Evolutionary conservation across 2,113 vertebrate species (phyloP).

Genomic region (Sinocyclocheilus rhinocerous): DNA sequence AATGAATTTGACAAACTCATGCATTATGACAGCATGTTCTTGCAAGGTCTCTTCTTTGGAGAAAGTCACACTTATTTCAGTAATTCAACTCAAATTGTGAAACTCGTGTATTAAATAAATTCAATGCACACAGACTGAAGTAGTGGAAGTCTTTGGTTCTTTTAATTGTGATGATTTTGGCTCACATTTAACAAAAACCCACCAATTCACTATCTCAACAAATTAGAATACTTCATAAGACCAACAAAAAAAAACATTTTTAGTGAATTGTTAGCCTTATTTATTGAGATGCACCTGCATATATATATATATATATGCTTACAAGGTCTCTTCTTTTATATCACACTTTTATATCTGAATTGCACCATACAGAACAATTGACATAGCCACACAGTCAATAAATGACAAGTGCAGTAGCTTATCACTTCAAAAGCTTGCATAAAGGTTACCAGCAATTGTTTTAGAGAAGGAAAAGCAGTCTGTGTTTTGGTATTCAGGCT

Average conservation of each 20-base stretch:
- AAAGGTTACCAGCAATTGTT: constrained; percentile 8
- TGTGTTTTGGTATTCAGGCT: constrained; percentile 19
- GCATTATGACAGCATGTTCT: background rate
- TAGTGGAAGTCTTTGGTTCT: constrained; percentile 46
- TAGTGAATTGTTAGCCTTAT: no score
- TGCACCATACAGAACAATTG: background rate
- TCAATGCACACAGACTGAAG: no score
- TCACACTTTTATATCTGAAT: background rate
- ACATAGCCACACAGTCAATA: background rate
- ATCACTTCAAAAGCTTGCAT: background rate
- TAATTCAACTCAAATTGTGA: no score
- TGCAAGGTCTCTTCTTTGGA: background rate
- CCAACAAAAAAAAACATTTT: no score
- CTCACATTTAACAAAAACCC: no score
- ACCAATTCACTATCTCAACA: no score
- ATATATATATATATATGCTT: no score
- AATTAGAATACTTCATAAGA: no score
- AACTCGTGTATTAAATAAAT: no score
- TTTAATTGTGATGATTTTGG: no score
- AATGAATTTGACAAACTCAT: background rate
- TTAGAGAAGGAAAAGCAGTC: background rate
- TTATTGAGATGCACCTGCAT: no score
- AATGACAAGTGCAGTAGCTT: background rate
- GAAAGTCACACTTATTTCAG: constrained; percentile 6
- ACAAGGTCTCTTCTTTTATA: background rate